Evolutionary conservation across 2,113 vertebrate species (phyloP).

Genomic region (Phylloscopus trochilus): DNA sequence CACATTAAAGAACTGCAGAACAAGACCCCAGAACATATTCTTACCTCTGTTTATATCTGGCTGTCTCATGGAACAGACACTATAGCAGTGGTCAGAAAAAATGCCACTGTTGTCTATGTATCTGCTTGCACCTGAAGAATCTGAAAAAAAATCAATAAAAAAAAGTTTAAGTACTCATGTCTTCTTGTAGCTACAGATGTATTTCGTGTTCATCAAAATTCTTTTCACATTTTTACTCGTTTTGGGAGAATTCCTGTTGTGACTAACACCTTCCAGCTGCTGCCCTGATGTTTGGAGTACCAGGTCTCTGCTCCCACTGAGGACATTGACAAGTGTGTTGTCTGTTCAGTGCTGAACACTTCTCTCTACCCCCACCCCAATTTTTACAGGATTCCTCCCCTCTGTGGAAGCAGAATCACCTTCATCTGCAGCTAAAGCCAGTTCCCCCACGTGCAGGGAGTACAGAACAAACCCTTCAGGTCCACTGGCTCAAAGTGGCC

Average conservation of each 20-base stretch:
- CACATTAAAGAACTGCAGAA: neutral
- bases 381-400: neutral
- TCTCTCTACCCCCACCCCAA: neutral
- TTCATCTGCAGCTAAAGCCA: neutral
- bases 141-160: constrained; percentile 34
- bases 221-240: neutral
- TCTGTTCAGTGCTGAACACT: neutral
- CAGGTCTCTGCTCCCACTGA: neutral
- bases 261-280: neutral
- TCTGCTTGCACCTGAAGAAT: constrained; percentile 76
- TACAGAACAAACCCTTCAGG: neutral
- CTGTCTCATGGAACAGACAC: constrained; percentile 81
- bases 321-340: neutral
- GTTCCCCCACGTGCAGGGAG: neutral
- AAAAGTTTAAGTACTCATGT: neutral
- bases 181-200: rapidly evolving
- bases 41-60: constrained; percentile 77
- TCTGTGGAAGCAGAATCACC: neutral
- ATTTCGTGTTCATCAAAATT: neutral
- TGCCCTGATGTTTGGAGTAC: neutral
- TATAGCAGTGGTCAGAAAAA: constrained; percentile 83
- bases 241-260: neutral
- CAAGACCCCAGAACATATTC: neutral
- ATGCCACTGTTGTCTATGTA: constrained; percentile 81
- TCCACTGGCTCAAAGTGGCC: neutral